Conservation (phyloP, 1,140 invertebrate species). For the Drosophila gunungcola region DNA sequence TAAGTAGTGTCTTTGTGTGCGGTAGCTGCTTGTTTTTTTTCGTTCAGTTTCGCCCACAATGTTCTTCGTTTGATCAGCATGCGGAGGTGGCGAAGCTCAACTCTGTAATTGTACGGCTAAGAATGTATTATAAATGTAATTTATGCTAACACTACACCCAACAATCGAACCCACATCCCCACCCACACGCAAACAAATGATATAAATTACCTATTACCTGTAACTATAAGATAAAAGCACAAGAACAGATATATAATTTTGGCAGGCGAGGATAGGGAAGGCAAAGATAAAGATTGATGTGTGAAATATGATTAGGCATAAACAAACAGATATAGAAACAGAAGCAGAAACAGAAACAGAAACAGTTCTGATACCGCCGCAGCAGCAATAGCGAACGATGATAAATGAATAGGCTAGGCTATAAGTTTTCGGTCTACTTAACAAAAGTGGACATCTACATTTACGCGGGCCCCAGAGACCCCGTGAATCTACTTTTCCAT, state of each 20-base stretch:
- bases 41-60: background rate
- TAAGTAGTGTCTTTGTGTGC: slow-evolving; percentile 20
- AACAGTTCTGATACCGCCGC: slow-evolving; percentile 33
- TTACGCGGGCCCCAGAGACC: slow-evolving; percentile 1
- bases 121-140: slow-evolving; percentile 75
- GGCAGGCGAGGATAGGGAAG: background rate
- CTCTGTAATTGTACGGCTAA: slow-evolving; percentile 47
- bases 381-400: slow-evolving; percentile 30
- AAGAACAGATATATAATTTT: slow-evolving; percentile 28
- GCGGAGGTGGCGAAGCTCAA: background rate
- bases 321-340: too few species aligned
- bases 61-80: background rate
- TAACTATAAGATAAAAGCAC: slow-evolving; percentile 41
- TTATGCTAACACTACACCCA: slow-evolving; percentile 55
- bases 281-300: slow-evolving; percentile 32
- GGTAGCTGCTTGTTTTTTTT: slow-evolving; percentile 22
- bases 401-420: slow-evolving; percentile 21
- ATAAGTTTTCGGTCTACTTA: slow-evolving; percentile 37
- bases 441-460: slow-evolving; percentile 33
- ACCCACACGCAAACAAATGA: slow-evolving; percentile 21
- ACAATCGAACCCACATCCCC: slow-evolving; percentile 18
- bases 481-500: slow-evolving; percentile 69
- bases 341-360: background rate
- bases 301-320: slow-evolving; percentile 27
- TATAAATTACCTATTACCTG: slow-evolving; percentile 20